Conservation (phyloP, 2,797 vertebrate species). For the Discoglossus pictus region DNA sequence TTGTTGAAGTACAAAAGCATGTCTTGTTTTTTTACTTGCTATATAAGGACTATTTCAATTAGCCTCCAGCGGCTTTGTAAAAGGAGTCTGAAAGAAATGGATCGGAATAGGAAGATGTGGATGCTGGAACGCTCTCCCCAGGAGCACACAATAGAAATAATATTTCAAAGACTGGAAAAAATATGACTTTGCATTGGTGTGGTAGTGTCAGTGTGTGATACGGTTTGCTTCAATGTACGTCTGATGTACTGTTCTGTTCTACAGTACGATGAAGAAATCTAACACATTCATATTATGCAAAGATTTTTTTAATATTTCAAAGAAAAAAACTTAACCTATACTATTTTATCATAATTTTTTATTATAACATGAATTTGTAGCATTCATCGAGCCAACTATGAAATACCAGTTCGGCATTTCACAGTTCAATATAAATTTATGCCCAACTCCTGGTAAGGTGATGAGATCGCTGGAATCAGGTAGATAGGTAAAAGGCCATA, state of each 20-base stretch:
- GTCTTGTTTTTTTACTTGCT: conserved; percentile 40
- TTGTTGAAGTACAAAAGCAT: conserved; percentile 38
- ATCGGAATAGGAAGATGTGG: conserved; percentile 44
- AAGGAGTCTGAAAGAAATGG: conserved; percentile 47
- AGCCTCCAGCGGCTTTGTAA: conserved; percentile 47
- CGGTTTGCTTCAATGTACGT: conserved; percentile 25
- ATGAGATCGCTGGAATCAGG: too few relatives aligned
- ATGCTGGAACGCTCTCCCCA: conserved; percentile 37
- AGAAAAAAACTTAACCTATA: too few relatives aligned
- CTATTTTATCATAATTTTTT: too few relatives aligned
- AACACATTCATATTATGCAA: conserved; percentile 30
- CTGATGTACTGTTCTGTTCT: conserved; percentile 30
- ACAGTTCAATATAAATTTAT: too few relatives aligned
- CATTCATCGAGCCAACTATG: too few relatives aligned
- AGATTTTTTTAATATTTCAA: too few relatives aligned
- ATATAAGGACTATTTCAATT: conserved; percentile 46
- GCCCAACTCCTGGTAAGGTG: too few relatives aligned
- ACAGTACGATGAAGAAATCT: conserved; percentile 35
- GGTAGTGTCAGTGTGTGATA: conserved; percentile 38
- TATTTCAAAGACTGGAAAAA: conserved; percentile 45
- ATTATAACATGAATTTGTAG: too few relatives aligned
- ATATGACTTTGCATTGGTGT: conserved; percentile 41
- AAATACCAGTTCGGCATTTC: too few relatives aligned
- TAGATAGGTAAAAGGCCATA: too few relatives aligned
- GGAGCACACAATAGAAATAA: conserved; percentile 45